These are phyloP conservation scores for Pectinophora gossypiella DNA, from an alignment of 1,140 invertebrate species.

Conservation along the genomic window DNA sequence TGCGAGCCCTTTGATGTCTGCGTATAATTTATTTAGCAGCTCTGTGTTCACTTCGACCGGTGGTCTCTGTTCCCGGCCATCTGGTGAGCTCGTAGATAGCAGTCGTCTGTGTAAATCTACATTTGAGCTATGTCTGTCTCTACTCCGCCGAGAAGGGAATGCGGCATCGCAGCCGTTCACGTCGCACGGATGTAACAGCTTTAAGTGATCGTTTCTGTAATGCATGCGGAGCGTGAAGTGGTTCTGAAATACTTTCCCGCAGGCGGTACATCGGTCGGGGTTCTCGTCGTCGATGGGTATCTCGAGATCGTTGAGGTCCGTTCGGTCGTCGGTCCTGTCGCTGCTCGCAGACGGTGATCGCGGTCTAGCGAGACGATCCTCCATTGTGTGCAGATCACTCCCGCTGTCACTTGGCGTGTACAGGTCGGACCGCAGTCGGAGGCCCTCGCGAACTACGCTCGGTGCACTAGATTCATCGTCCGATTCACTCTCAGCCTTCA, in stretches of 20 bases:
- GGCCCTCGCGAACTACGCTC: constrained; percentile 62
- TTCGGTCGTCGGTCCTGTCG: constrained; percentile 71
- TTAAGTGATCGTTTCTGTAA: constrained; percentile 94
- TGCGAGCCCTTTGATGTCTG: constrained; percentile 78
- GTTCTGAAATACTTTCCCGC: constrained; percentile 95
- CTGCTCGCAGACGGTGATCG: constrained; percentile 76
- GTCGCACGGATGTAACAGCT: constrained; percentile 93
- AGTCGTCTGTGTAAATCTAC: constrained; percentile 91
- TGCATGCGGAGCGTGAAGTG: constrained; percentile 94
- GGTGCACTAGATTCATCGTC: constrained; percentile 65
- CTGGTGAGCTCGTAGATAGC: constrained; percentile 82
- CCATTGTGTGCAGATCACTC: constrained; percentile 60
- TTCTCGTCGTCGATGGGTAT: constrained; percentile 88
- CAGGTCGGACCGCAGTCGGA: constrained; percentile 68
- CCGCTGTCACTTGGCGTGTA: constrained; percentile 69
- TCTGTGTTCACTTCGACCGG: constrained; percentile 85
- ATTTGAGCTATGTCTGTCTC: constrained; percentile 94
- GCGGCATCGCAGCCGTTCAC: constrained; percentile 94
- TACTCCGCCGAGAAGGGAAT: constrained; percentile 93
- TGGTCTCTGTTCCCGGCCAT: constrained; percentile 73
- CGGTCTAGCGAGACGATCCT: constrained; percentile 64
- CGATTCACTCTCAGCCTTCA: constrained; percentile 66
- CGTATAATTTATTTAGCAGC: constrained; percentile 88
- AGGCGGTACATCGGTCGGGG: constrained; percentile 89
- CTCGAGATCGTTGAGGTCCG: constrained; percentile 82